Base-by-base conservation (phyloP, 2,888 invertebrate species). In the Augochlorella aurata region DNA sequence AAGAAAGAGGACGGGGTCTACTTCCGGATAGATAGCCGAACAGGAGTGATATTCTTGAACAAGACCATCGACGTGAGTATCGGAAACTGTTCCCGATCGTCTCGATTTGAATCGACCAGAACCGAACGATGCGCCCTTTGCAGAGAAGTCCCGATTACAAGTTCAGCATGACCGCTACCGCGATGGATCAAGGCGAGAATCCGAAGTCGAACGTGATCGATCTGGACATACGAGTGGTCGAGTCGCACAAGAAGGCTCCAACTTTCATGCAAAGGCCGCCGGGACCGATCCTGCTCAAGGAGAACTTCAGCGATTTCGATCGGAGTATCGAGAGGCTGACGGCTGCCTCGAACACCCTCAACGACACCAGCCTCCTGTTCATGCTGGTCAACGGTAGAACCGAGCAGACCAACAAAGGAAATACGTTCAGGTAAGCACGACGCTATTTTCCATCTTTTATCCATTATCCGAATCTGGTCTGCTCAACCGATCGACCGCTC, bases 231-330 rank as follows among this genome's bases (percentile, higher is more conserved):
- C 95, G 96, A 85, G 97, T 98, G 47, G 97, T 98, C 9, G 97
- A 97, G 91, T 97, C 97, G n/a, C 97, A 96, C 93, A 97, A 97
- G 94, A 97, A 97, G 93, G 96, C 96, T 85, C 98, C 97, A 52
- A 95, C 95, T 68, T 97, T 98, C 91, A 95, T 95, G 73, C 94
- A 95, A 85, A 94, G 95, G 84, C 95, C 95, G n/a, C 91, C 94
- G 79, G 94, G 95, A 76, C 95, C 96, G 83, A 96, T 96, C 82
- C 94, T 94, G 87, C 94, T 98, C 75, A 95, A 95, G 90, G 98
- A 98, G 94, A 96, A 97, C 93, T 96, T 96, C 88, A 95, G 94
- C 50, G 96, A 97, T 93, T 97, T 96, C 92, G 95, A 95, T 71
- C 94, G 94, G 66, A 95, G 96, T 52, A 96, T 97, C 88, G 96